These are phyloP conservation scores for Stegophylla sp. DNA, from an alignment of 2,888 invertebrate genomes.

Conservation along the genomic window DNA sequence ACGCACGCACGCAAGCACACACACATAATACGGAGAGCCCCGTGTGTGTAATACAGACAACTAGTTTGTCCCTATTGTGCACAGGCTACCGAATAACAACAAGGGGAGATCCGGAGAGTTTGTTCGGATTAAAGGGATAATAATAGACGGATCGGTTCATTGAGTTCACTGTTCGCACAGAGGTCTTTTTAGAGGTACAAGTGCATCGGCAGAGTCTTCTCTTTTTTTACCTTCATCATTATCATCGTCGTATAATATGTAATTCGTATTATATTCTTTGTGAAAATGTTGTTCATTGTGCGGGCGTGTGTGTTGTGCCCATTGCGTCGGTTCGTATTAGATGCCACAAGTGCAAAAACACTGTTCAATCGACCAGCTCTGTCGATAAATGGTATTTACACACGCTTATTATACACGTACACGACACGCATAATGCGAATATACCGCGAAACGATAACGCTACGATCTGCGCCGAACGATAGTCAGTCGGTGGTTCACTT, in stretches of 20 bases:
- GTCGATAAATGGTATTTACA: conserved; percentile 42
- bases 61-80: conserved; percentile 43
- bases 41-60: conserved; percentile 27
- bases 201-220: conserved; percentile 43
- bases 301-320: conserved; percentile 35
- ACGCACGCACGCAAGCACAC: background rate
- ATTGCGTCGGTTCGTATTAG: conserved; percentile 54
- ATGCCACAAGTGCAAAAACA: conserved; percentile 59
- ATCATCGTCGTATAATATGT: conserved; percentile 37
- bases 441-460: conserved; percentile 53
- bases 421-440: background rate
- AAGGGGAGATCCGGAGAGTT: conserved; percentile 46
- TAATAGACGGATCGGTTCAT: conserved; percentile 58
- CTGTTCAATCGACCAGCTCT: conserved; percentile 55
- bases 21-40: background rate
- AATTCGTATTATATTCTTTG: conserved; percentile 50
- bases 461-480: too few relatives aligned
- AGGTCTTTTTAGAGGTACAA: conserved; percentile 45
- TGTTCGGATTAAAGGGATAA: conserved; percentile 59
- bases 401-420: conserved; percentile 18
- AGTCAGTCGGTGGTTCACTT: conserved; percentile 13
- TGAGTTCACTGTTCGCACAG: conserved; percentile 47
- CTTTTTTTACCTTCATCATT: conserved; percentile 28
- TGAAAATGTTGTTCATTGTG: conserved; percentile 54
- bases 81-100: conserved; percentile 49